Evolutionary conservation across 2,113 vertebrate species (phyloP).

Genomic region (Tupaia chinensis): DNA sequence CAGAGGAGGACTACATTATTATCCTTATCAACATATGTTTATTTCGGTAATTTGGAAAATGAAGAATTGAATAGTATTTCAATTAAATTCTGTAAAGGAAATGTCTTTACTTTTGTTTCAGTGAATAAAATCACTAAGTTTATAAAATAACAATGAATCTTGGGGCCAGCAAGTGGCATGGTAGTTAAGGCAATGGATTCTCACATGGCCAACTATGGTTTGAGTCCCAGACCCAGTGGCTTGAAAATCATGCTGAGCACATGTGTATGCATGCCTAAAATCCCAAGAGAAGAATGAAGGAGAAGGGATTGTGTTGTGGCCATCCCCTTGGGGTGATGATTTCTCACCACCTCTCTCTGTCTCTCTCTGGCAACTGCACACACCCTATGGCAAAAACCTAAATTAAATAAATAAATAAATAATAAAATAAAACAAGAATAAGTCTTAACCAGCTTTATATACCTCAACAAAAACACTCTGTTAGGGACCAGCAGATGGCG

Average conservation of each 20-base stretch:
- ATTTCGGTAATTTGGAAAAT: background rate
- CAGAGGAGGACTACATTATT: background rate
- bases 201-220: too few relatives aligned
- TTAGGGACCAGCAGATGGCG: background rate
- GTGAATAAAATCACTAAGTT: background rate
- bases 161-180: background rate
- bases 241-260: too few relatives aligned
- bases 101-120: background rate
- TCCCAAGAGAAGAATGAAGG: too few relatives aligned
- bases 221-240: too few relatives aligned
- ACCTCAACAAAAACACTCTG: background rate
- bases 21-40: background rate
- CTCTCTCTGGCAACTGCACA: too few relatives aligned
- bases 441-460: background rate
- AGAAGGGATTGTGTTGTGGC: too few relatives aligned
- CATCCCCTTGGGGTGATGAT: too few relatives aligned
- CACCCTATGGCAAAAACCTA: too few relatives aligned
- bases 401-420: too few relatives aligned
- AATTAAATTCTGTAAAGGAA: background rate
- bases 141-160: background rate
- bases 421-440: background rate
- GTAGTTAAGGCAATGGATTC: too few relatives aligned
- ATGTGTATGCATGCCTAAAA: too few relatives aligned
- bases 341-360: too few relatives aligned
- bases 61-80: background rate